These are phyloP conservation scores for Balearica regulorum DNA, from an alignment of 2,797 vertebrate species.

Conservation along the genomic window DNA sequence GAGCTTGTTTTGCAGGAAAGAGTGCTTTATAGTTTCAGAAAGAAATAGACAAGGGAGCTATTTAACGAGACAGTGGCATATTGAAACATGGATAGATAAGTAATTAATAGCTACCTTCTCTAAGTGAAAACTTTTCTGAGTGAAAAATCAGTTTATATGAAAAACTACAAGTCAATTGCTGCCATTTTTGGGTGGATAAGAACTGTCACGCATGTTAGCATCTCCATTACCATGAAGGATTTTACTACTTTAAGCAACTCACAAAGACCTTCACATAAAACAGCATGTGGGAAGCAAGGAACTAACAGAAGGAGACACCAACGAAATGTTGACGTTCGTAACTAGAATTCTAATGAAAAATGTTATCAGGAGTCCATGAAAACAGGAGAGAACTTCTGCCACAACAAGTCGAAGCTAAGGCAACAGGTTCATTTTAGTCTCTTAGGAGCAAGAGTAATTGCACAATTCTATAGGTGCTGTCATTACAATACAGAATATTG, in stretches of 20 bases:
- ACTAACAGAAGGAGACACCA: constrained; percentile 50
- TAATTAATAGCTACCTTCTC: constrained; percentile 64
- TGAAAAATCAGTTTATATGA: constrained; percentile 44
- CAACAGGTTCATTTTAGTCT: background rate
- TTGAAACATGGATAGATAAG: constrained; percentile 54
- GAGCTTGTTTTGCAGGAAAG: constrained; percentile 45
- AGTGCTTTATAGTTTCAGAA: constrained; percentile 50
- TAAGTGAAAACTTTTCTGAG: constrained; percentile 58
- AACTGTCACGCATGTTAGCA: constrained; percentile 27
- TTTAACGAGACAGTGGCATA: constrained; percentile 59
- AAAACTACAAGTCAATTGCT: constrained; percentile 45
- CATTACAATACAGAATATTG: background rate
- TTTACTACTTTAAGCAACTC: constrained; percentile 37
- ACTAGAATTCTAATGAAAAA: constrained; percentile 39
- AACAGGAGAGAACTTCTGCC: background rate
- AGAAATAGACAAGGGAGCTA: constrained; percentile 59
- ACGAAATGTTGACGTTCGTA: background rate
- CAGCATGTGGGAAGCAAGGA: constrained; percentile 31
- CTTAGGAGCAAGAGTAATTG: background rate
- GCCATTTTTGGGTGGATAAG: constrained; percentile 36
- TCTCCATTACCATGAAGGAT: constrained; percentile 27
- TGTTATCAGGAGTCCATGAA: background rate
- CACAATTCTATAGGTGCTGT: background rate
- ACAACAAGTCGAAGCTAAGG: background rate
- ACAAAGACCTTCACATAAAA: constrained; percentile 35